Base-by-base conservation (phyloP, 2,888 invertebrate genomes). In the Microctonus hyperodae region DNA sequence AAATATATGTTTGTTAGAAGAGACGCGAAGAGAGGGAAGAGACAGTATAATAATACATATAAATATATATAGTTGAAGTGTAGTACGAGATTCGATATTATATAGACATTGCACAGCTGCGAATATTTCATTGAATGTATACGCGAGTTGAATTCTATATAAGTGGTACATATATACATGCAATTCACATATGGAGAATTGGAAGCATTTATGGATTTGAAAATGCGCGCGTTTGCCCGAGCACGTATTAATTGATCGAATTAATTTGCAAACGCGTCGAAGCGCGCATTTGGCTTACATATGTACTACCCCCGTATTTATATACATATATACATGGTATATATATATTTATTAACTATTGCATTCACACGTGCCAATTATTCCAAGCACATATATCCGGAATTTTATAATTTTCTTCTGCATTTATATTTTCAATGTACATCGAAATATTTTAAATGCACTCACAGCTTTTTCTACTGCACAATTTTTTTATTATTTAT, bases 191-290 rank as follows among this genome's bases (percentile, higher is more conserved):
- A 60, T 60, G 22, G 61, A 55, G 25, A 55, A 37, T 51, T 57
- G 23, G 33, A 48, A 35, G 11, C 57, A 62, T 48, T 31, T 31
- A 37, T 51, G 44, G 56, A 57, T 55, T 61, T 55, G 64, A 55
- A 66, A 69, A 68, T 64, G 50, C 64, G 57, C 65, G 56, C 28
- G 57, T 65, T 70, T 66, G 64, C 58, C 61, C 69, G 74, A 78
- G 77, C 74, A 77, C 75, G 75, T 76, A 79, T 80, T 77, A 79
- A 80, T 79, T 75, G 78, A 77, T 76, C 73, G 74, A 76, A 77
- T 79, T 77, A 76, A 78, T 78, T 79, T 75, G 74, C 74, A 63
- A 73, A 73, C 69, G 67, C 62, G 59, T 50, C 23, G 55, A 33
- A 50, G 10, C 28, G 53, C 33, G 13, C n/a, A n/a, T 25, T 50